Percentiles rank a stretch among this genome's conserved stretches.
Evolutionary conservation across 2,888 invertebrate genomes (phyloP).

Genomic region (Apotomis capreana): DNA sequence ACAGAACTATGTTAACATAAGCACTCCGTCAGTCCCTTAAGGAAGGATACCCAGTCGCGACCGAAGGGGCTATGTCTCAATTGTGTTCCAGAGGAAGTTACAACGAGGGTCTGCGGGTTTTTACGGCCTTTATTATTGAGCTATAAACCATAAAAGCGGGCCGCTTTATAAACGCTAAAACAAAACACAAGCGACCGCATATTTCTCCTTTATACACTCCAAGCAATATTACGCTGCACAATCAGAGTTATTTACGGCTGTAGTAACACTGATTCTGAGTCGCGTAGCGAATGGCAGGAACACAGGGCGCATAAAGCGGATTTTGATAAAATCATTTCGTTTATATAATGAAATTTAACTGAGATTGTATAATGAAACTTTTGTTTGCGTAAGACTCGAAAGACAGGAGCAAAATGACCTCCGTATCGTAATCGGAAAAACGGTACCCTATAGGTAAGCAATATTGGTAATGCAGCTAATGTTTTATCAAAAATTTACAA

Average conservation of each 20-base stretch:
- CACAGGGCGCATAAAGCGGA: neutral
- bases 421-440: too few relatives aligned
- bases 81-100: conserved; percentile 66
- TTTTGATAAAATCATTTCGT: neutral
- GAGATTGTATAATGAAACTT: too few relatives aligned
- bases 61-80: conserved; percentile 69
- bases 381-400: too few relatives aligned
- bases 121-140: conserved; percentile 77
- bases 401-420: too few relatives aligned
- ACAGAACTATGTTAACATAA: conserved; percentile 36
- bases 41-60: conserved; percentile 60
- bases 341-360: neutral
- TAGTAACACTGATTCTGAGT: conserved; percentile 36
- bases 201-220: conserved; percentile 71
- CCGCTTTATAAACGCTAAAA: conserved; percentile 73
- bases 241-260: conserved; percentile 49
- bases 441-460: too few relatives aligned
- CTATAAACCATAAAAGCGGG: conserved; percentile 76
- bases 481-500: too few relatives aligned
- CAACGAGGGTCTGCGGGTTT: conserved; percentile 65
- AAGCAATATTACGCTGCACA: conserved; percentile 47
- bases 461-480: too few relatives aligned
- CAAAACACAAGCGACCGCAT: conserved; percentile 70
- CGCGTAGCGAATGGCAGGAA: conserved; percentile 4
- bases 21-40: conserved; percentile 29